A percentile compares a stretch with the other conserved stretches of the same genome.
phyloP scores from a whole-genome alignment of 2,113 vertebrate species.

The Gobiocypris rarus region DNA sequence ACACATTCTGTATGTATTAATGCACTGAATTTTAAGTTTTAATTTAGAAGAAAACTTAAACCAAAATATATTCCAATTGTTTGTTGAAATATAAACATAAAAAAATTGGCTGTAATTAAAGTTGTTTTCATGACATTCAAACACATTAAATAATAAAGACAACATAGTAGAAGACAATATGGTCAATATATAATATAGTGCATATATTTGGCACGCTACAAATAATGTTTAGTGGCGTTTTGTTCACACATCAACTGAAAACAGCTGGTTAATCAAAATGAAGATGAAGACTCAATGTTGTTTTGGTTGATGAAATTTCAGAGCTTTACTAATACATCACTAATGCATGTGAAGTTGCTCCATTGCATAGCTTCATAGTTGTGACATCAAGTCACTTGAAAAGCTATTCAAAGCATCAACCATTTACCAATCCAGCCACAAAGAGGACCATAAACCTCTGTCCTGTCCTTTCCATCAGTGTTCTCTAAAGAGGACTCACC shows the following conservation, averaged over 20 bases:
- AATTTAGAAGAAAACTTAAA: background rate
- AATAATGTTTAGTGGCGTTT: background rate
- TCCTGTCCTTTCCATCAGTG: constrained; percentile 10
- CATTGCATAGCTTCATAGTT: background rate
- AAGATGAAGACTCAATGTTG: no score
- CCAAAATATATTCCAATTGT: no score
- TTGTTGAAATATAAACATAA: no score
- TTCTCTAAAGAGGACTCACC: background rate
- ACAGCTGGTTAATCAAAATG: no score
- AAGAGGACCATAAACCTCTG: constrained; percentile 30
- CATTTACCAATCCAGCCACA: background rate
- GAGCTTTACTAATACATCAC: no score
- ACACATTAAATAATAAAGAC: background rate
- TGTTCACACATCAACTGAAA: background rate
- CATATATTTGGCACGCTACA: background rate
- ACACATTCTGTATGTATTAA: background rate
- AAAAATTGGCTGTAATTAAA: no score
- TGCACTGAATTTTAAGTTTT: no score
- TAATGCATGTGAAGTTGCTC: background rate
- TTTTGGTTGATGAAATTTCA: no score
- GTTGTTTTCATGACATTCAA: no score
- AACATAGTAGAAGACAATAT: background rate
- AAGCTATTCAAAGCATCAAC: background rate
- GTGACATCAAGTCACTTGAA: background rate
- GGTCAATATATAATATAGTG: background rate